Evolutionary conservation across 2,888 invertebrate species (phyloP).

Genomic region (Erynnis tages): DNA sequence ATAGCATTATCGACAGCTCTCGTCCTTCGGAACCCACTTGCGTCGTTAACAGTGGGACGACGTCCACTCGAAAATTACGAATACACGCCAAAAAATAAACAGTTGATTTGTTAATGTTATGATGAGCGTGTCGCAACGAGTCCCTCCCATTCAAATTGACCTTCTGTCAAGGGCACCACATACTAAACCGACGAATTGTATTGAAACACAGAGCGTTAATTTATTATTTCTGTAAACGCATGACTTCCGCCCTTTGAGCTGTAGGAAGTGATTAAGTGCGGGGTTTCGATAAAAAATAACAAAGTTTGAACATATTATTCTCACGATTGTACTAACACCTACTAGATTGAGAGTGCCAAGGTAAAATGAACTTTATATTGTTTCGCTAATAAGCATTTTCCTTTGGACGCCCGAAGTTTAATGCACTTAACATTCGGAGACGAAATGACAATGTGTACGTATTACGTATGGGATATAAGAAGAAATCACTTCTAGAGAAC

Average conservation of each 20-base stretch:
- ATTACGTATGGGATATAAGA: not conserved
- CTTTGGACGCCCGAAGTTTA: slow-evolving; percentile 5
- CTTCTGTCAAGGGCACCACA: slow-evolving; percentile 65
- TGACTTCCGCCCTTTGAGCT: slow-evolving; percentile 76
- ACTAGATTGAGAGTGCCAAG: slow-evolving; percentile 54
- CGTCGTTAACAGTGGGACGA: slow-evolving; percentile 47
- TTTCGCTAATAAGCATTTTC: slow-evolving; percentile 39
- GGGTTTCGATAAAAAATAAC: slow-evolving; percentile 64
- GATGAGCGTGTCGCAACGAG: slow-evolving; percentile 58
- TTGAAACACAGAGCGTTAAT: slow-evolving; percentile 69
- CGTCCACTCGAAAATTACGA: slow-evolving; percentile 65
- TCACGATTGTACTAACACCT: slow-evolving; percentile 60
- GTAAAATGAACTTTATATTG: slow-evolving; percentile 45
- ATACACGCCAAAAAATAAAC: slow-evolving; percentile 66
- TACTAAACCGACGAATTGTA: slow-evolving; percentile 49
- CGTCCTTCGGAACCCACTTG: slow-evolving; percentile 63
- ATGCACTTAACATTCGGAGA: not conserved
- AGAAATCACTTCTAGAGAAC: slow-evolving; percentile 16
- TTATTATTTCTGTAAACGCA: slow-evolving; percentile 72
- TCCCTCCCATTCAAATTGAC: slow-evolving; percentile 63
- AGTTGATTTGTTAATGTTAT: slow-evolving; percentile 56
- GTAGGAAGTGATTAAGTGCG: slow-evolving; percentile 77
- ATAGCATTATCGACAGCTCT: slow-evolving; percentile 31
- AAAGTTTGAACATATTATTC: slow-evolving; percentile 64
- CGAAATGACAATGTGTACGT: slow-evolving; percentile 6